These are phyloP conservation scores for Apodemia mormo DNA, from an alignment of 2,888 invertebrate genomes.

Conservation along the genomic window DNA sequence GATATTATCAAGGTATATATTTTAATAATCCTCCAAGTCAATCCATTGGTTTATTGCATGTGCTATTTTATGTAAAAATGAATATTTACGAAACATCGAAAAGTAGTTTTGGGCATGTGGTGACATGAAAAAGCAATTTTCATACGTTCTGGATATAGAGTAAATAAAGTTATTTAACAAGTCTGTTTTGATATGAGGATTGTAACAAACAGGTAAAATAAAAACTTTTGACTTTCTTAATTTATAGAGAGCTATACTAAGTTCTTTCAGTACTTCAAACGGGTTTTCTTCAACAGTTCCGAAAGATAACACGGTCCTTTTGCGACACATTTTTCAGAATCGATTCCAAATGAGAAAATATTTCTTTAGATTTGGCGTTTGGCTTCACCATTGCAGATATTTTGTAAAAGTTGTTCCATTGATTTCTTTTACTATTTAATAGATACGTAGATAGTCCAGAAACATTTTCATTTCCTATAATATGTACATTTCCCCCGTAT, in stretches of 20 bases:
- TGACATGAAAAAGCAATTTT: neutral
- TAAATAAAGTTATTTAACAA: neutral
- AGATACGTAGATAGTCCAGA: neutral
- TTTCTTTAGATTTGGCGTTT: neutral
- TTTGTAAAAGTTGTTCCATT: neutral
- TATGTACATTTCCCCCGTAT: neutral
- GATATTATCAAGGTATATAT: neutral
- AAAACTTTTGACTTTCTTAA: neutral
- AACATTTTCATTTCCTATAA: neutral
- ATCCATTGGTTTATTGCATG: neutral
- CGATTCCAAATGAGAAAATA: neutral
- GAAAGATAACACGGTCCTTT: too few species aligned
- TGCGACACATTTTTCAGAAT: neutral
- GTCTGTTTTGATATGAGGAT: neutral
- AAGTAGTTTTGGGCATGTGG: neutral
- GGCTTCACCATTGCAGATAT: too few species aligned
- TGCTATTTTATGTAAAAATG: too few species aligned
- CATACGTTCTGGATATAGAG: neutral
- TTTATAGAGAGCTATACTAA: too few species aligned
- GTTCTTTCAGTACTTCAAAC: too few species aligned
- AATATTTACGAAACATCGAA: too few species aligned
- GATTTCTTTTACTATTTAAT: neutral
- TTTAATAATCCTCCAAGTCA: neutral
- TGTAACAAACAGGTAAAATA: neutral
- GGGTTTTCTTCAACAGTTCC: too few species aligned